Evolutionary conservation across 2,797 vertebrate species (phyloP).

Genomic region (Chaetophractus vellerosus): DNA sequence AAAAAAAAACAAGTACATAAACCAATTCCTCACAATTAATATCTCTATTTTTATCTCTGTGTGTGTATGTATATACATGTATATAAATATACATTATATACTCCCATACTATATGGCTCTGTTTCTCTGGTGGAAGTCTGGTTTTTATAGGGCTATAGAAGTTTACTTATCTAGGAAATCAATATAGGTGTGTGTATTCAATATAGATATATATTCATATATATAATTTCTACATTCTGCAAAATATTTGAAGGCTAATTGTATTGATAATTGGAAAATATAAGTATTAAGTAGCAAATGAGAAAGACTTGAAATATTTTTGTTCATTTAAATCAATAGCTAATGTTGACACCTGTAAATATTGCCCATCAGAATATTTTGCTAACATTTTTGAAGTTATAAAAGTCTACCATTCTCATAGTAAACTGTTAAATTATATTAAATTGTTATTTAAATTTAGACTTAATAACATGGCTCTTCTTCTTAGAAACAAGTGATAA

Average conservation of each 20-base stretch:
- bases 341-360: not conserved
- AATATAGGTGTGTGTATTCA: not conserved
- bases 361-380: not conserved
- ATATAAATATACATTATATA: too few relatives aligned
- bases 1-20: not conserved
- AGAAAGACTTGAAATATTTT: not conserved
- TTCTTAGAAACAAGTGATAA: not conserved
- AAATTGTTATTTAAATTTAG: not conserved
- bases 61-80: too few relatives aligned
- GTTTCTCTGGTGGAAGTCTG: not conserved
- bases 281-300: not conserved
- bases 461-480: not conserved
- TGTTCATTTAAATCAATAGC: not conserved
- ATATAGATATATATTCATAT: too few relatives aligned
- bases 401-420: not conserved
- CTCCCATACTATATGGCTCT: not conserved
- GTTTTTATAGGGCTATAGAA: not conserved
- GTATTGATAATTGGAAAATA: not conserved
- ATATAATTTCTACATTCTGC: not conserved
- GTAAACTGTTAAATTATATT: not conserved
- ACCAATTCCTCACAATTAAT: not conserved
- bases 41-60: too few relatives aligned
- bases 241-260: not conserved
- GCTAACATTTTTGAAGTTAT: not conserved
- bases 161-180: not conserved